A percentile compares a stretch with the other conserved stretches of the same genome.
Conservation (phyloP, 2,888 invertebrate genomes). For the Ariolimax columbianus region DNA sequence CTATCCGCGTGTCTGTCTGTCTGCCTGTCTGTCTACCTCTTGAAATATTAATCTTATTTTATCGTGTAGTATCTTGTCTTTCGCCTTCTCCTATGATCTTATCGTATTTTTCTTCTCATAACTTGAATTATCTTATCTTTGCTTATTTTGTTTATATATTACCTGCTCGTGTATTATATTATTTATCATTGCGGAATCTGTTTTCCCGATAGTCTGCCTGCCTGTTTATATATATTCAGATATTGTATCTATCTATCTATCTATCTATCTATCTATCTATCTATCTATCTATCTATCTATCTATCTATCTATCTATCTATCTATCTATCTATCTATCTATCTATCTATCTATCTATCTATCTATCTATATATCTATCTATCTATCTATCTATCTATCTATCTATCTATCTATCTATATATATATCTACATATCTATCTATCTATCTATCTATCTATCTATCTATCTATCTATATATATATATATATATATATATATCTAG, state of each 20-base stretch:
- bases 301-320: constrained; percentile 15
- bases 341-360: constrained; percentile 13
- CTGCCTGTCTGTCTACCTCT: too few species aligned
- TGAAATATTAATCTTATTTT: too few species aligned
- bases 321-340: constrained; percentile 2
- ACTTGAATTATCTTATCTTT: too few species aligned
- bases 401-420: not conserved
- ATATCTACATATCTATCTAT: not conserved
- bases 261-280: constrained; percentile 6
- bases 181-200: too few species aligned
- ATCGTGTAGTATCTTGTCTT: too few species aligned
- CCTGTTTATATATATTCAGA: too few species aligned
- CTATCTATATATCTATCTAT: constrained; percentile 9
- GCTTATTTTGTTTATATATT: too few species aligned
- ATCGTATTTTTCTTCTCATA: too few species aligned
- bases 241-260: not conserved
- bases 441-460: not conserved
- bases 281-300: constrained; percentile 19
- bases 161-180: too few species aligned
- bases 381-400: not conserved
- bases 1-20: too few species aligned
- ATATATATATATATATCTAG: not conserved
- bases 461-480: not conserved
- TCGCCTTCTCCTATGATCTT: too few species aligned
- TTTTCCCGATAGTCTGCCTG: too few species aligned